phyloP scores from a whole-genome alignment of 2,888 invertebrate species.

The Cataglyphis livida region DNA sequence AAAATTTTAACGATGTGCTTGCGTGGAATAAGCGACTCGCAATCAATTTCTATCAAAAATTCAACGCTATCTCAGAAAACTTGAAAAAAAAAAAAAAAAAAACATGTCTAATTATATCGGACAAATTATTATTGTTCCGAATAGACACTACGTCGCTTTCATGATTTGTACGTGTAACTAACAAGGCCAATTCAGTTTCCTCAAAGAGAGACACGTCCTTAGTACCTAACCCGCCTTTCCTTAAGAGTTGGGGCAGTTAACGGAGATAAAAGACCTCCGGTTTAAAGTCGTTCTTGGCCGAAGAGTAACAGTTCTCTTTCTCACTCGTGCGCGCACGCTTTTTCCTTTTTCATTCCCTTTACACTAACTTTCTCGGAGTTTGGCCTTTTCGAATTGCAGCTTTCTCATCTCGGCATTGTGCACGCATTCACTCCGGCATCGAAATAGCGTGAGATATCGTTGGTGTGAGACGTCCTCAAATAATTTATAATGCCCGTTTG shows the following conservation, averaged over 20 bases:
- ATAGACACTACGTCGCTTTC: slow-evolving; percentile 25
- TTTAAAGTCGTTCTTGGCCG: slow-evolving; percentile 67
- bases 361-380: slow-evolving; percentile 33
- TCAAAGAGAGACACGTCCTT: slow-evolving; percentile 56
- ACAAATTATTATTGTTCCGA: slow-evolving; percentile 27
- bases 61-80: background rate
- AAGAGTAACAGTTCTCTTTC: slow-evolving; percentile 61
- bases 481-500: slow-evolving; percentile 52
- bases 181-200: slow-evolving; percentile 63
- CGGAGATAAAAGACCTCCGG: slow-evolving; percentile 69
- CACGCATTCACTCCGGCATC: slow-evolving; percentile 10
- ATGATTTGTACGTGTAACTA: slow-evolving; percentile 55
- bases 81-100: background rate
- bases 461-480: background rate
- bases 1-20: background rate
- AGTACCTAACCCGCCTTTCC: slow-evolving; percentile 55
- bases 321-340: background rate
- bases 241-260: slow-evolving; percentile 67
- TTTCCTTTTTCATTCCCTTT: slow-evolving; percentile 39
- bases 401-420: background rate
- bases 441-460: slow-evolving; percentile 14
- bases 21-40: background rate
- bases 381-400: slow-evolving; percentile 10
- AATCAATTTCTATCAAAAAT: slow-evolving; percentile 1
- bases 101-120: slow-evolving; percentile 7